These are phyloP conservation scores for Mythimna lalbum DNA, from an alignment of 2,888 invertebrate genomes.

Conservation along the genomic window DNA sequence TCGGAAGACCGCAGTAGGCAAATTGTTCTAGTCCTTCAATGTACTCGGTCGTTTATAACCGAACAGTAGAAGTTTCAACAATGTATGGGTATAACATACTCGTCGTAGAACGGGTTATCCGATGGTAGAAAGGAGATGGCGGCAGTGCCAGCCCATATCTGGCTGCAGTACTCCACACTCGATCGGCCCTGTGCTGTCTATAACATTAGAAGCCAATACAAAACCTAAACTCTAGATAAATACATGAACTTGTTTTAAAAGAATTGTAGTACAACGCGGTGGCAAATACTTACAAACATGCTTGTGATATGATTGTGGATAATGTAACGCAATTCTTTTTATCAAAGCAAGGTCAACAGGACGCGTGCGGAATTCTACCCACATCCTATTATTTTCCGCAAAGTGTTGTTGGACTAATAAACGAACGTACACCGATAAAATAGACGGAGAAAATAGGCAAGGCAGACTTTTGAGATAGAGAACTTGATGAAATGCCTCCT, in stretches of 20 bases:
- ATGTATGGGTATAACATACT: too few relatives aligned
- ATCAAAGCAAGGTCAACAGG: conserved; percentile 63
- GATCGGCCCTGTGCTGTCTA: too few relatives aligned
- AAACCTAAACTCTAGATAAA: neutral
- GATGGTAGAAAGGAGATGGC: too few relatives aligned
- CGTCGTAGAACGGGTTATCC: too few relatives aligned
- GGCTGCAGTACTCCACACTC: too few relatives aligned
- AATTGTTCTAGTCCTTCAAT: too few relatives aligned
- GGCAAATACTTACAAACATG: conserved; percentile 26
- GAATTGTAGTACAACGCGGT: neutral
- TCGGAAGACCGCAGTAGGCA: too few relatives aligned
- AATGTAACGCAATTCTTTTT: conserved; percentile 64
- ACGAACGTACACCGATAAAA: conserved; percentile 3
- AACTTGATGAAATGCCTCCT: neutral
- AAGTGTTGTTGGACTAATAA: conserved; percentile 24
- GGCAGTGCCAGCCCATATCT: too few relatives aligned
- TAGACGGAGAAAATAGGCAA: neutral
- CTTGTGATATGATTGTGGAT: conserved; percentile 20
- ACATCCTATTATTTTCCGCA: conserved; percentile 63
- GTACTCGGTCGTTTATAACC: too few relatives aligned
- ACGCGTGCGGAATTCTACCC: conserved; percentile 61
- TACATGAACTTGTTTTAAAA: neutral
- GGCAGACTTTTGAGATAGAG: neutral
- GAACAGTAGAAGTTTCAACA: too few relatives aligned
- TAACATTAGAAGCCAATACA: too few relatives aligned